Evolutionary conservation across 2,888 invertebrate species (phyloP).

Genomic region (Cheilosia soror): DNA sequence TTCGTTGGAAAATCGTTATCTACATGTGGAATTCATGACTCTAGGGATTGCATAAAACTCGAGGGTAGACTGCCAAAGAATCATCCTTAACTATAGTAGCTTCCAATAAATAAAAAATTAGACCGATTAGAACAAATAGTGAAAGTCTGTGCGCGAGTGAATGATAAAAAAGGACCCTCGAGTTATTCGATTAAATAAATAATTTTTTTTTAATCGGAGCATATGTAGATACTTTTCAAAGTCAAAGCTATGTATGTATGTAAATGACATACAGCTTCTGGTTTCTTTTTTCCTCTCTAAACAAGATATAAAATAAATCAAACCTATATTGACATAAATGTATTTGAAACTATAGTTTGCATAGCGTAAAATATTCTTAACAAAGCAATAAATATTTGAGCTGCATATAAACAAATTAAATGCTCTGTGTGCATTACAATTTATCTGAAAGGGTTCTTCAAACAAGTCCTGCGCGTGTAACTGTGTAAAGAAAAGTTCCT

Average conservation of each 20-base stretch:
- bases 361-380: not conserved
- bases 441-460: not conserved
- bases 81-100: not conserved
- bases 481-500: constrained; percentile 46
- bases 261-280: not conserved
- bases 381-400: not conserved
- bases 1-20: constrained; percentile 24
- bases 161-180: not conserved
- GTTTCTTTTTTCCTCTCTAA: not conserved
- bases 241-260: not conserved
- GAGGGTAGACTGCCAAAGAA: constrained; percentile 5
- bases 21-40: constrained; percentile 6
- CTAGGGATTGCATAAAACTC: constrained; percentile 7
- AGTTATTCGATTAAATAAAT: not conserved
- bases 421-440: constrained; percentile 18
- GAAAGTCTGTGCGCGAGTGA: constrained; percentile 18
- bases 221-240: constrained; percentile 1
- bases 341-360: too few species aligned
- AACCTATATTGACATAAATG: not conserved
- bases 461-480: constrained; percentile 40
- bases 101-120: not conserved
- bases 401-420: constrained; percentile 23
- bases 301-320: not conserved
- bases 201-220: not conserved
- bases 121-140: not conserved